These are phyloP conservation scores for Pristionchus mayeri DNA, from an alignment of 2,888 invertebrate species.

Conservation along the genomic window DNA sequence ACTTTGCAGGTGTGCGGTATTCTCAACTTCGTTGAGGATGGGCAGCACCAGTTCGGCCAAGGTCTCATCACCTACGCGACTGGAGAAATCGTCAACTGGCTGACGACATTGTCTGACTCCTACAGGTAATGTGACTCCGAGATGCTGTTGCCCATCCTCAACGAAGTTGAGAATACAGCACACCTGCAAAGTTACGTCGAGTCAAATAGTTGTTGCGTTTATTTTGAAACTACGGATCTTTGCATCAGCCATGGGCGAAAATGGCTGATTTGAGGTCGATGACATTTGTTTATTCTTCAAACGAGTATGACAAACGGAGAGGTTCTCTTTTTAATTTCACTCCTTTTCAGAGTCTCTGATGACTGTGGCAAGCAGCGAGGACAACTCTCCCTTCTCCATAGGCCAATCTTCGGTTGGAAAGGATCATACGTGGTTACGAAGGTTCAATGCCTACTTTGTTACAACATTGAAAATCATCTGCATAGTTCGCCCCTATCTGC, in stretches of 20 bases:
- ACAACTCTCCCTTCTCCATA: conserved; percentile 93
- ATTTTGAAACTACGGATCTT: too few species aligned
- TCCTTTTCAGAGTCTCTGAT: conserved; percentile 88
- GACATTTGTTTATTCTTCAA: too few species aligned
- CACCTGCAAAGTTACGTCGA: conserved; percentile 54
- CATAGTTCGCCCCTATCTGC: too few species aligned
- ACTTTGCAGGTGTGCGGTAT: conserved; percentile 79
- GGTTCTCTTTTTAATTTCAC: too few species aligned
- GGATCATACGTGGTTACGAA: conserved; percentile 97
- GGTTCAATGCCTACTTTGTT: conserved; percentile 78
- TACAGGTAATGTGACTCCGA: conserved; percentile 69
- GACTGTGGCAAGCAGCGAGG: conserved; percentile 96
- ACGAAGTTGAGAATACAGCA: conserved; percentile 89
- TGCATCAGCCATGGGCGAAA: too few species aligned
- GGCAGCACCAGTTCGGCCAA: conserved; percentile 94
- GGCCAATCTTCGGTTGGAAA: conserved; percentile 96
- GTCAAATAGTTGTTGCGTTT: too few species aligned
- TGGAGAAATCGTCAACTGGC: conserved; percentile 94
- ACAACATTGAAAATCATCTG: too few species aligned
- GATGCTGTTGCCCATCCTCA: conserved; percentile 85
- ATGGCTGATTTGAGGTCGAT: too few species aligned
- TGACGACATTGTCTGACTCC: conserved; percentile 94
- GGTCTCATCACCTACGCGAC: conserved; percentile 86
- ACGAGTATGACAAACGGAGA: background rate
- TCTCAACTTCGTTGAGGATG: conserved; percentile 93